These are phyloP conservation scores for Glaucidium brasilianum DNA, from an alignment of 2,113 vertebrate genomes.

Conservation along the genomic window DNA sequence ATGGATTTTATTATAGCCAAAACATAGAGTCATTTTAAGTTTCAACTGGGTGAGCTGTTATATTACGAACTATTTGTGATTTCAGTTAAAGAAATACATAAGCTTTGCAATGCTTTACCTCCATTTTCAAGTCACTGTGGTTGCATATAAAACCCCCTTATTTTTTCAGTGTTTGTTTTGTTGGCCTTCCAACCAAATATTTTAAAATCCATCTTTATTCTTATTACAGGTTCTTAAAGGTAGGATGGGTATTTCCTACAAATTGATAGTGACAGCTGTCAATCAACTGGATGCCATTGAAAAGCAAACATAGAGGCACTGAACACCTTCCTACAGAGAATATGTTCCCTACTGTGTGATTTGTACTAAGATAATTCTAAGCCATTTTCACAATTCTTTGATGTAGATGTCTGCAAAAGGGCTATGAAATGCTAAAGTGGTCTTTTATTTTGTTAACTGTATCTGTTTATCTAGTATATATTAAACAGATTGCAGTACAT, in stretches of 20 bases:
- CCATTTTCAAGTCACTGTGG: background rate
- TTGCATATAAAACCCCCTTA: background rate
- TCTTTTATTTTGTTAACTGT: background rate
- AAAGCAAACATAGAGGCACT: background rate
- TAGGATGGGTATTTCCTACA: background rate
- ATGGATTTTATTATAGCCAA: background rate
- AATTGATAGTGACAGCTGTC: background rate
- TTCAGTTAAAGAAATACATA: background rate
- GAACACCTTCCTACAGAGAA: background rate
- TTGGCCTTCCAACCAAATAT: background rate
- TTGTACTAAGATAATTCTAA: conserved; percentile 34
- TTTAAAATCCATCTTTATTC: background rate
- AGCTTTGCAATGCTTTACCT: background rate
- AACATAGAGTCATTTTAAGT: background rate
- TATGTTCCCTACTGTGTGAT: background rate
- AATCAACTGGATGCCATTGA: background rate
- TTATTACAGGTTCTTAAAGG: background rate
- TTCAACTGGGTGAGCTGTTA: background rate
- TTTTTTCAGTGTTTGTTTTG: background rate
- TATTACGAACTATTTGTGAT: background rate
- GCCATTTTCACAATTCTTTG: background rate
- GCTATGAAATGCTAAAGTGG: background rate
- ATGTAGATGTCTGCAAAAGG: background rate
- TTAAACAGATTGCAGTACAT: background rate
- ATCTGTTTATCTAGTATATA: background rate